These are phyloP conservation scores for Formicarius rufipectus DNA, from an alignment of 2,113 vertebrate genomes.

Conservation along the genomic window DNA sequence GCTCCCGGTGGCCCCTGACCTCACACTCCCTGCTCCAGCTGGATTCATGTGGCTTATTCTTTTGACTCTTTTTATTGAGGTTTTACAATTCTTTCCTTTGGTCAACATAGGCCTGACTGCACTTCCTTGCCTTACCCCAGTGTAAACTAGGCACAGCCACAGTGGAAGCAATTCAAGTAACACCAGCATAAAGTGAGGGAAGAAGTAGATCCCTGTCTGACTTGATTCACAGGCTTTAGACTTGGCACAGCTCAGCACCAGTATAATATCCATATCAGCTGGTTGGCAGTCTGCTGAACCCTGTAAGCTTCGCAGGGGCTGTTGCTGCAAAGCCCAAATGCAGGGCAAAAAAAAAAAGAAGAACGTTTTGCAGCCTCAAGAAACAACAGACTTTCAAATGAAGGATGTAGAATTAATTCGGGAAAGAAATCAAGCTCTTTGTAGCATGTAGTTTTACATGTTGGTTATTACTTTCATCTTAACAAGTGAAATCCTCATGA, in stretches of 20 bases:
- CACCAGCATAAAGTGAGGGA: fast-evolving
- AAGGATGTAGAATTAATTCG: constrained; percentile 40
- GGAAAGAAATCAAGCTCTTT: constrained; percentile 42
- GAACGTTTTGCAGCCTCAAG: neutral
- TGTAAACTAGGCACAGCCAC: neutral
- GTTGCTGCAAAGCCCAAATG: neutral
- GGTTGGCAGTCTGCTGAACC: neutral
- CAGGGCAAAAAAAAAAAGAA: neutral
- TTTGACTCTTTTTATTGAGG: neutral
- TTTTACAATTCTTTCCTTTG: neutral
- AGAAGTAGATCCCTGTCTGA: neutral
- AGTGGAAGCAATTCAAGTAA: neutral
- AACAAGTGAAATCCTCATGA: constrained; percentile 40
- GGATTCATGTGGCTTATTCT: neutral
- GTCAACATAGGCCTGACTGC: neutral
- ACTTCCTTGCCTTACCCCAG: neutral
- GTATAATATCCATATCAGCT: neutral
- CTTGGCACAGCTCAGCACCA: neutral
- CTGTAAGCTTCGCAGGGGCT: neutral
- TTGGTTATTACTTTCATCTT: constrained; percentile 46
- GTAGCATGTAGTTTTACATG: neutral
- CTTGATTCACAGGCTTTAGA: neutral
- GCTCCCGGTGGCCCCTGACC: neutral
- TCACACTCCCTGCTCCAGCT: neutral
- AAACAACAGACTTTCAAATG: neutral